Base-by-base conservation (phyloP, 2,113 vertebrate species). In the Stigmatopora nigra region DNA sequence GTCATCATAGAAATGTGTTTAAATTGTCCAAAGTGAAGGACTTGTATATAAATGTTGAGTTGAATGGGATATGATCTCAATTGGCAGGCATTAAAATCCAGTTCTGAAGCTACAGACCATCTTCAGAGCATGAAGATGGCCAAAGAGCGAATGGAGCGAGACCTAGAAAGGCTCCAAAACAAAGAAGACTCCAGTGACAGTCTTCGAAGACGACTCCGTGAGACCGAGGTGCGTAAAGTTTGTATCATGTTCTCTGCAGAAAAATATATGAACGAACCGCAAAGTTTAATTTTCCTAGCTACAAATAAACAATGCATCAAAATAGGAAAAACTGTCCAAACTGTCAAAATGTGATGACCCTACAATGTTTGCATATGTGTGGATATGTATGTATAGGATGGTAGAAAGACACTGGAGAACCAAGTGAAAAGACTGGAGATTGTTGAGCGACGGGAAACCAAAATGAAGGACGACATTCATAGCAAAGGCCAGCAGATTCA, bases 401-500 rank as follows among this genome's bases (percentile, higher is more conserved):
- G 96, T 5, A 93, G 94, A 78, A 96, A 96, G 87, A 96, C 94
- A 74, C 90, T 99, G 76, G 97, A 99, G 90, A 98, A 97, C 87
- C 95, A 99, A 83, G 93, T 99, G 87, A 97, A 98, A 85, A 92
- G 94, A 70, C 87, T 99, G 74, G 97, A 98, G 92, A 96, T 95
- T 49, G 94, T 98, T 68, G 96, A 99, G 78, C 92, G 95, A 25
- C 92, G 95, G 77, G 96, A 99, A 89, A 93, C 90, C 53, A 97
- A 96, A 73, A 91, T 99, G 46, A 99, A 99, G 86, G 97, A 99
- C 80, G 97, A 99, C 85, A 93, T 98, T 83, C 96, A 98, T 82
- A 95, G 93, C 83, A 99, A 99, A 82, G 93, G 92, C 78, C 95
- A 97, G 80, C 97, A 99, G 91, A 94, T 98, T 79, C 97, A 98